Evolutionary conservation across 2,888 invertebrate species (phyloP), one percentile per base, ranked within the genome.

Genomic region (Callimorpha dominula): DNA sequence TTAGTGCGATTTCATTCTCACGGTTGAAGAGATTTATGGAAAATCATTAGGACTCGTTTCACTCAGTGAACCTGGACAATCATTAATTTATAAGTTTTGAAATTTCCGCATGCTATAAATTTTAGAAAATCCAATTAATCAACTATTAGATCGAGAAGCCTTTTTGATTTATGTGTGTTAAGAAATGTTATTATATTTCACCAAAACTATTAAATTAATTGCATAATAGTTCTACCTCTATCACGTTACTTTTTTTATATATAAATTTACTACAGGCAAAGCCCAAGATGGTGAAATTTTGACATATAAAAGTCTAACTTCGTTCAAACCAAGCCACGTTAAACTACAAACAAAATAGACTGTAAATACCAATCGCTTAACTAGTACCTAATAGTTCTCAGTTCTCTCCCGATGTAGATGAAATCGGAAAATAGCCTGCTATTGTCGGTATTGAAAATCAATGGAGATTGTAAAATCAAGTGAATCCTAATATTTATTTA

Each of bases 401-500:
- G n/a, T n/a, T n/a, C n/a, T n/a, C n/a, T n/a, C n/a, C 54, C 43
- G 49, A 40, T 50, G 15, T 14, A 64, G 43, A 52, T 70, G 11
- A 65, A 70, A 64, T 54, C 70, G 20, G 20, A 52, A 70, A 70
- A 70, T 70, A 9, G 46, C 14, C 20, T 49, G 12, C 15, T 20
- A 60, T 68, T 46, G 20, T 46, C 6, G 12, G 7, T 66, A 20
- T 68, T 63, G 64, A 71, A 67, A 71, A 67, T 52, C n/a, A 68
- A 64, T 57, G 63, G 54, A 49, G 62, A 67, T 62, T 66, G 12
- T 66, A 60, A 42, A 20, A 54, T 9, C 43, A 63, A 66, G 63
- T 68, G 63, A 46, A 64, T 54, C 50, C 17, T 68, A 46, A 15
- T 17, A 69, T 68, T 69, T 75, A 81, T 81, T 75, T 68, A 71